Evolutionary conservation across 2,888 invertebrate genomes (phyloP), one percentile per base, ranked within the genome.

Genomic region (Tetramorium bicarinatum): DNA sequence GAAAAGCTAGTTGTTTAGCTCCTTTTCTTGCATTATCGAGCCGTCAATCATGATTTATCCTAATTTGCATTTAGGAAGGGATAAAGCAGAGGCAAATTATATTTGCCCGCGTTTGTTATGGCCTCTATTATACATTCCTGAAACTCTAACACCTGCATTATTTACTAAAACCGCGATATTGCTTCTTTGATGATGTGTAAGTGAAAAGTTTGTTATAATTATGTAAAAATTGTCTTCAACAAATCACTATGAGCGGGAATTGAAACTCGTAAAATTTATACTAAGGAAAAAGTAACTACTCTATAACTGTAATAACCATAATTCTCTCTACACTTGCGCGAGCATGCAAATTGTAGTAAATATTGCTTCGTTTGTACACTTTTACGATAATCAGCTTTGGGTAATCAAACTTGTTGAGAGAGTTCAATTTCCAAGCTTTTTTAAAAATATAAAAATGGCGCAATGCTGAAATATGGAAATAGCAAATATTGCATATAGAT

Each of bases 391-490:
- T 79, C 25, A 61, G 38, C 38, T 80, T 80, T 44, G 25, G 18
- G 18, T 59, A 59, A 72, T 80, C 72, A 47, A 72, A 38, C 21
- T 71, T 49, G 59, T 71, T 59, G 59, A 59, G 34, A 21, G 47
- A 61, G 59, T 38, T 71, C 38, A 38, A 38, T 72, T 18, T 80
- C 59, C 59, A 18, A 59, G 38, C 9, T 80, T 80, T 71, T 80
- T 61, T 49, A 25, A 25, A 61, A 72, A 79, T 47, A 59, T 47
- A 38, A 59, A 80, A 59, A 71, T 44, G 25, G 25, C 44, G 44
- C 56, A 71, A 71, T 79, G 47, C 21, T 67, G 29, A 71, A 71
- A 79, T 59, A 80, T 71, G 59, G 47, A 49, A 79, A 79, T 72
- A 34, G 25, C 15, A 80, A 71, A 80, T 72, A 71, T 72, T 47